These are phyloP conservation scores for Ia io DNA, from an alignment of 2,113 vertebrate genomes.

Conservation along the genomic window DNA sequence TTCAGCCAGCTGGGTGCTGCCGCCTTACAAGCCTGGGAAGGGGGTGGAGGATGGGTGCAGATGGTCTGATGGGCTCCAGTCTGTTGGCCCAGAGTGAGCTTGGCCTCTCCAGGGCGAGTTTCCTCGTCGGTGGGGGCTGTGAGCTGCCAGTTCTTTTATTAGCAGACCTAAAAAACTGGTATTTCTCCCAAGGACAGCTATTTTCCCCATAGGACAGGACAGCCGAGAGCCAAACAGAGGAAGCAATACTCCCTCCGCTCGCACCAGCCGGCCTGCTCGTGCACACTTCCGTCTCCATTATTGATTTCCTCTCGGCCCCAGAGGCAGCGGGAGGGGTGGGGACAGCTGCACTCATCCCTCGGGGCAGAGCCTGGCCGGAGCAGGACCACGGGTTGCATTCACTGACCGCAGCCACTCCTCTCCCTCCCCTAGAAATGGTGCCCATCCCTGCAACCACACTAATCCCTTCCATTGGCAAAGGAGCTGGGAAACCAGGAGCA, in stretches of 20 bases:
- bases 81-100: not conserved
- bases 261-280: not conserved
- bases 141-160: not conserved
- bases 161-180: not conserved
- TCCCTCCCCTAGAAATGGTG: not conserved
- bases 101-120: not conserved
- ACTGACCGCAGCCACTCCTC: not conserved
- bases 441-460: not conserved
- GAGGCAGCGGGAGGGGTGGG: rapidly evolving
- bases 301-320: not conserved
- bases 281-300: not conserved
- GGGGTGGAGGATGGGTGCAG: rapidly evolving
- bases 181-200: not conserved
- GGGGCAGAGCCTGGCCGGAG: not conserved
- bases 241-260: not conserved
- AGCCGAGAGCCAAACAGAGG: not conserved
- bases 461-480: not conserved
- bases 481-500: not conserved
- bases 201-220: not conserved
- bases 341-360: not conserved
- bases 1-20: not conserved
- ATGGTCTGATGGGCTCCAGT: not conserved
- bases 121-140: not conserved
- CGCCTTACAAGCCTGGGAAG: too few relatives aligned
- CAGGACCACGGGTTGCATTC: not conserved